Evolutionary conservation across 2,888 invertebrate species (phyloP).

Genomic region (Noctua janthina): DNA sequence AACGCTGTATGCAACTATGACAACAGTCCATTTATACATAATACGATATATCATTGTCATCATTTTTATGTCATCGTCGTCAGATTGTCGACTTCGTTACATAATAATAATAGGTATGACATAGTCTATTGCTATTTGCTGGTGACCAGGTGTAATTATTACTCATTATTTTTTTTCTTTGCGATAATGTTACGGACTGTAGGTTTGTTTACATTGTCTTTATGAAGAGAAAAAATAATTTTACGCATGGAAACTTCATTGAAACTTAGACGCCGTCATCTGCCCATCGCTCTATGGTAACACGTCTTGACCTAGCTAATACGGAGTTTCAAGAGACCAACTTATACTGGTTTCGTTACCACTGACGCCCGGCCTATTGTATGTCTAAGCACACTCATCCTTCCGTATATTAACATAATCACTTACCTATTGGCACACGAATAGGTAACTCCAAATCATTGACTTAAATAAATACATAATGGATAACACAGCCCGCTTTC

Average conservation of each 20-base stretch:
- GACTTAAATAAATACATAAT: not conserved
- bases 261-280: constrained; percentile 1
- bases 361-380: not conserved
- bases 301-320: not conserved
- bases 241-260: not conserved
- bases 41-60: constrained; percentile 44
- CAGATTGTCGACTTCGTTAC: constrained; percentile 38
- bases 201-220: constrained; percentile 17
- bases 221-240: not conserved
- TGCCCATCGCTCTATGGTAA: not conserved
- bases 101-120: constrained; percentile 29
- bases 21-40: constrained; percentile 24
- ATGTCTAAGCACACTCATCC: not conserved
- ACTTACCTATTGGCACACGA: not conserved
- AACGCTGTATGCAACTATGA: constrained; percentile 29
- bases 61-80: constrained; percentile 53
- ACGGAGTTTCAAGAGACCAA: not conserved
- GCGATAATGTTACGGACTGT: not conserved
- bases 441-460: constrained; percentile 1
- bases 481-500: not conserved
- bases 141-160: constrained; percentile 15
- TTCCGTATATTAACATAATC: constrained; percentile 14
- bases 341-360: not conserved
- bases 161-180: constrained; percentile 9
- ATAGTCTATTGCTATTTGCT: constrained; percentile 21